These are phyloP conservation scores for Oxycera nigricornis DNA, from an alignment of 2,888 invertebrate genomes.

Conservation along the genomic window DNA sequence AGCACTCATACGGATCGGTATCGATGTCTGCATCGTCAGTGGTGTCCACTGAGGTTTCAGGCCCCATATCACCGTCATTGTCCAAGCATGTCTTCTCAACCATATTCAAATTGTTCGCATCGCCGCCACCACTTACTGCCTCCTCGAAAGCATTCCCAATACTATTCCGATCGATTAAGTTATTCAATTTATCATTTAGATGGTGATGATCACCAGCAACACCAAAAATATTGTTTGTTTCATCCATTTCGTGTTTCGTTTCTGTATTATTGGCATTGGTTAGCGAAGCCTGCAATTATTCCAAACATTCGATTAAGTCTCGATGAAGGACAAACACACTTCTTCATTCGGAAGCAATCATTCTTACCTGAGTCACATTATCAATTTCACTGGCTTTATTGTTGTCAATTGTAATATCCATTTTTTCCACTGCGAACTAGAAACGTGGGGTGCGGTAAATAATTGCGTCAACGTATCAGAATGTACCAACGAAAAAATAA, in stretches of 20 bases:
- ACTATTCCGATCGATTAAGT: slow-evolving; percentile 12
- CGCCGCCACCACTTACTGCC: slow-evolving; percentile 56
- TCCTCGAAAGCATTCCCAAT: slow-evolving; percentile 13
- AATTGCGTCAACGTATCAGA: slow-evolving; percentile 14
- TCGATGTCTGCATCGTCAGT: slow-evolving; percentile 63
- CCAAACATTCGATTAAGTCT: slow-evolving; percentile 33
- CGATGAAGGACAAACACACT: too few relatives aligned
- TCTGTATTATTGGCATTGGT: slow-evolving; percentile 45
- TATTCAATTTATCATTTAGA: slow-evolving; percentile 34
- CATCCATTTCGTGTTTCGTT: slow-evolving; percentile 45
- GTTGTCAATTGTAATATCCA: slow-evolving; percentile 47
- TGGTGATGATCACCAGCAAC: slow-evolving; percentile 41
- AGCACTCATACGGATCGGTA: slow-evolving; percentile 47
- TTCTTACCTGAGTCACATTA: slow-evolving; percentile 46
- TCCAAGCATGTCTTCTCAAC: slow-evolving; percentile 65
- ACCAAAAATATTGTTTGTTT: slow-evolving; percentile 45
- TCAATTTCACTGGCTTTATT: slow-evolving; percentile 49
- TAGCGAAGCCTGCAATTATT: slow-evolving; percentile 31
- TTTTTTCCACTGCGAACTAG: background rate
- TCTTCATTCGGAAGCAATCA: too few relatives aligned
- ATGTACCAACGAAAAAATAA: background rate
- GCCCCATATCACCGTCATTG: slow-evolving; percentile 72
- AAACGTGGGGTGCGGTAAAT: background rate
- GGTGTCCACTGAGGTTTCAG: slow-evolving; percentile 78
- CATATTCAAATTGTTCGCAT: slow-evolving; percentile 44